Base-by-base conservation (phyloP, 2,888 invertebrate genomes). In the Synergus japonicus region DNA sequence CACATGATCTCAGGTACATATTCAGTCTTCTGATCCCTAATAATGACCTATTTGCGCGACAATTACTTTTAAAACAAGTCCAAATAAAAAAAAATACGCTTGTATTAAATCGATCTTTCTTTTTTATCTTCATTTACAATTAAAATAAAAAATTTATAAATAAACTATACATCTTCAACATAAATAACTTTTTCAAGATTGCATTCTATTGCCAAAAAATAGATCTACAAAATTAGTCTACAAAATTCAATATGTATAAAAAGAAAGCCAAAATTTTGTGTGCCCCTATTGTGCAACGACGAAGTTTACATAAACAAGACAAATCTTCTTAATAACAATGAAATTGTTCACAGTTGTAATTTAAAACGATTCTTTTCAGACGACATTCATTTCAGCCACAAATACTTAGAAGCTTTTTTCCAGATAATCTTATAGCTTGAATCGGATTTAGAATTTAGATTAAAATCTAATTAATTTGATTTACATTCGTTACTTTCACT, bases 21-120 rank as follows among this genome's bases (percentile, higher is more conserved):
- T 87, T 90, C 90, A 90, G 90, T 90, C 89, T 90, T 89, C 87
- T 87, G 83, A 87, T 86, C 83, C 77, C 80, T 76, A 83, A 63
- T 22, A 76, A 63, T 60, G 29, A 60, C 41, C 41, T 58, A 76
- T 54, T 54, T 54, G 54, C 54, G 54, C 58, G 54, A 54, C 37
- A 76, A 49, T 58, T 46, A 44, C 15, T 69, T 37, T 76, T 58
- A 2, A 60, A 76, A 44, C 3, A 22, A 63, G 22, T 64, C 7
- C 0, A 64, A 13, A 7, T 64, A 9, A 29, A 37, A 64, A 29
- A 29, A 29, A 29, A 29, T 37, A 54, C 2, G n/a, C 18, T 46
- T 22, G 4, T 22, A 29, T 12, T 22, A 22, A 18, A 60, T 29
- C 12, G 13, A 60, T 12, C 60, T 22, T 22, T 60, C 10, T 60